These are phyloP conservation scores for Nettapus auritus DNA, from an alignment of 2,113 vertebrate species.

Conservation along the genomic window DNA sequence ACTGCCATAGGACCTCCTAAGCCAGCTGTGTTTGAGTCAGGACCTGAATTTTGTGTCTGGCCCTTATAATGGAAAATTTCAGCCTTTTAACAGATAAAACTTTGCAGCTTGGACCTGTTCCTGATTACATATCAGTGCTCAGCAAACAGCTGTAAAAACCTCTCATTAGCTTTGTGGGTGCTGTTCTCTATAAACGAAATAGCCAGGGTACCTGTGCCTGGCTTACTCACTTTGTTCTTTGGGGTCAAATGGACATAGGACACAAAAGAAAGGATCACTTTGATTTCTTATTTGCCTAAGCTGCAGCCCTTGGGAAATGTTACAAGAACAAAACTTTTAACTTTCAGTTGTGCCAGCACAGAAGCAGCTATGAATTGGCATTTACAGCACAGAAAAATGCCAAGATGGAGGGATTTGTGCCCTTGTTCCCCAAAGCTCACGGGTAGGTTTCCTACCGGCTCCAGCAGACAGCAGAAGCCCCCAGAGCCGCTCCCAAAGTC, in stretches of 20 bases:
- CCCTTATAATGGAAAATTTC: background rate
- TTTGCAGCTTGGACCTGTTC: background rate
- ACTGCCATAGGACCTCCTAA: background rate
- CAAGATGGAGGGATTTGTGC: background rate
- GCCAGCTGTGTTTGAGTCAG: background rate
- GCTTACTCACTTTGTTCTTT: background rate
- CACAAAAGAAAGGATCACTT: background rate
- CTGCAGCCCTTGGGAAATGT: background rate
- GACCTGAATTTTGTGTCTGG: background rate
- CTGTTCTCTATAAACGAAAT: background rate
- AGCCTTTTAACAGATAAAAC: slow-evolving; percentile 13
- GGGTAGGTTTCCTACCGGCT: background rate
- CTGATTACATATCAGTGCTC: background rate
- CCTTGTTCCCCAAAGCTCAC: background rate
- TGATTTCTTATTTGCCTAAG: background rate
- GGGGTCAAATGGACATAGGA: background rate
- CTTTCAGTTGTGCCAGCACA: fast-evolving
- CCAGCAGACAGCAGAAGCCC: background rate
- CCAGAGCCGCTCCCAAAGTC: fast-evolving
- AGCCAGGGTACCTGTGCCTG: background rate
- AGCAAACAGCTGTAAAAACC: background rate
- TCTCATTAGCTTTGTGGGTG: slow-evolving; percentile 2
- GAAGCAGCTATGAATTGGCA: background rate
- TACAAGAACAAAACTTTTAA: background rate
- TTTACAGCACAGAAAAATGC: background rate